A percentile compares a stretch with the other conserved stretches of the same genome.
These are phyloP conservation scores for Glyptemys insculpta DNA, from an alignment of 2,797 vertebrate genomes.

Conservation along the genomic window DNA sequence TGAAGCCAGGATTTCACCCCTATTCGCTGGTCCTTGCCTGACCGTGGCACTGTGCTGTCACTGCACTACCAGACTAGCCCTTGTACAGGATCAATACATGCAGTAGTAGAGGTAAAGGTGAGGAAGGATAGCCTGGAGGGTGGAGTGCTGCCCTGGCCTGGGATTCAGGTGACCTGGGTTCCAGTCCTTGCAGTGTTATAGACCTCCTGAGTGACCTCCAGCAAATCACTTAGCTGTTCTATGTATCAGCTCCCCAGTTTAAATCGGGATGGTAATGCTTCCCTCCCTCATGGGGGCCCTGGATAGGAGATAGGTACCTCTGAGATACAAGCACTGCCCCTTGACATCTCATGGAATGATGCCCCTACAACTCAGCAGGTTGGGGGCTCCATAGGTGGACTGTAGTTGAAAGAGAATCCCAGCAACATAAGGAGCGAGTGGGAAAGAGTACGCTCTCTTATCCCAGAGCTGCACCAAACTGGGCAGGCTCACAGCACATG, in stretches of 20 bases:
- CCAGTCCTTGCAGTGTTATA: neutral
- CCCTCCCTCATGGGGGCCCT: neutral
- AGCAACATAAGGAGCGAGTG: neutral
- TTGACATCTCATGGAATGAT: neutral
- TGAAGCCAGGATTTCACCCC: neutral
- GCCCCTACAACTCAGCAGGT: too few relatives aligned
- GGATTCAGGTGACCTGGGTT: neutral
- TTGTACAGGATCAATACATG: neutral
- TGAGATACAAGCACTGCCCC: neutral
- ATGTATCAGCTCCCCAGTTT: neutral
- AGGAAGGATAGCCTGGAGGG: neutral
- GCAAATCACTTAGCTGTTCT: neutral
- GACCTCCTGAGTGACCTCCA: neutral
- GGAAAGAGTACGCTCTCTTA: accelerated
- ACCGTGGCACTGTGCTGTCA: neutral
- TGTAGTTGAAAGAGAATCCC: neutral
- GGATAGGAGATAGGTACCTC: neutral
- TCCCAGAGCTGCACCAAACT: neutral
- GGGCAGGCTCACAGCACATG: accelerated
- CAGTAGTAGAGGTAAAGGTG: neutral
- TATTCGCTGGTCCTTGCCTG: neutral
- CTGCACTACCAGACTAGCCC: neutral
- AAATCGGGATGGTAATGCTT: neutral
- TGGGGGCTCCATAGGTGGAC: neutral
- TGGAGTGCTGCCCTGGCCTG: neutral